Evolutionary conservation across 2,888 invertebrate genomes (phyloP).

Genomic region (Pedicia rivosa): DNA sequence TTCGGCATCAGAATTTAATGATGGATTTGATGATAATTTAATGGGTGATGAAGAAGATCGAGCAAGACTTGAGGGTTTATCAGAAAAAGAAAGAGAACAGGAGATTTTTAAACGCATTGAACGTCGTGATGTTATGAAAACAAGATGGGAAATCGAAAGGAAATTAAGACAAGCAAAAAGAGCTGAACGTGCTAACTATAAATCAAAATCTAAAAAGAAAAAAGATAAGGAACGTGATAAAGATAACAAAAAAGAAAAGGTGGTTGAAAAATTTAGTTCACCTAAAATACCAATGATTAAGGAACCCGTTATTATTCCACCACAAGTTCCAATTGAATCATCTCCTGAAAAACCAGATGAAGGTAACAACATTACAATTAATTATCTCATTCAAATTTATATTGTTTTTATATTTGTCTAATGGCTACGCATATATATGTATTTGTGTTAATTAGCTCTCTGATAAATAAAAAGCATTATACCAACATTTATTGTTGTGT

Average conservation of each 20-base stretch:
- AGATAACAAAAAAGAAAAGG: constrained; percentile 34
- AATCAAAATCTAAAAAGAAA: constrained; percentile 33
- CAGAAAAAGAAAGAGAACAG: constrained; percentile 93
- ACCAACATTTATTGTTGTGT: too few species aligned
- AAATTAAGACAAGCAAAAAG: constrained; percentile 74
- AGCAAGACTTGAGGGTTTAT: constrained; percentile 75
- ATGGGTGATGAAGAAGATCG: constrained; percentile 96
- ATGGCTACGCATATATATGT: too few species aligned
- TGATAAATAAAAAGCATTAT: too few species aligned
- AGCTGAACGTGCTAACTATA: constrained; percentile 47
- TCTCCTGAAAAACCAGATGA: constrained; percentile 17
- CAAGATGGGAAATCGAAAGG: constrained; percentile 90
- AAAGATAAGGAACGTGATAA: constrained; percentile 32
- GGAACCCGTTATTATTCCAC: constrained; percentile 5
- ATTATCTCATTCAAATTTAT: too few species aligned
- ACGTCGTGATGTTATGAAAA: constrained; percentile 83
- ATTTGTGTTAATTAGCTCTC: too few species aligned
- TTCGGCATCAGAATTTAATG: constrained; percentile 79
- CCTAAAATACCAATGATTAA: constrained; percentile 10
- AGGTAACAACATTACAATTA: too few species aligned
- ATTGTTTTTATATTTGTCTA: too few species aligned
- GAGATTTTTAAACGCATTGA: constrained; percentile 95
- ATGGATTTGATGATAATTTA: constrained; percentile 91
- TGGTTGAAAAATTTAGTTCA: constrained; percentile 13
- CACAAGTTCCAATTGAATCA: constrained; percentile 7